Evolutionary conservation across 2,113 vertebrate genomes (phyloP).

Genomic region (Cottus gobio): DNA sequence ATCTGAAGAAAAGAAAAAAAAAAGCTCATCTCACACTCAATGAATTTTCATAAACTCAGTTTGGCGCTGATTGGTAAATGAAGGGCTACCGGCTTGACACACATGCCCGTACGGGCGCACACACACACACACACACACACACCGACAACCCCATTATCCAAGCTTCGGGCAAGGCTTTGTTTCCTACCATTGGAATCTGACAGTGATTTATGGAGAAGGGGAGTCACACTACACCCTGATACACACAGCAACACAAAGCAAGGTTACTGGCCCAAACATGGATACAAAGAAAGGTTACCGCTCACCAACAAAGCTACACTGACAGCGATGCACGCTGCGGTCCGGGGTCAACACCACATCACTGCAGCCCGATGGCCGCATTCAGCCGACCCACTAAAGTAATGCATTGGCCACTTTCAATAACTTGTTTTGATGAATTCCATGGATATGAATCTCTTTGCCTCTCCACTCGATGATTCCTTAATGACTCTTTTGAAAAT

Average conservation of each 20-base stretch:
- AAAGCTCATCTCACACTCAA: constrained; percentile 75
- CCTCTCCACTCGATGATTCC: constrained; percentile 48
- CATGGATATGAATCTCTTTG: constrained; percentile 60
- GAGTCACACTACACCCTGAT: constrained; percentile 77
- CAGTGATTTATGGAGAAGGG: constrained; percentile 81
- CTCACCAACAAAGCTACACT: constrained; percentile 70
- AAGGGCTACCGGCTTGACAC: constrained; percentile 60
- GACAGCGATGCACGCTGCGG: constrained; percentile 58
- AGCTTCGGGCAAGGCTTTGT: constrained; percentile 70
- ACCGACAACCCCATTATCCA: constrained; percentile 68
- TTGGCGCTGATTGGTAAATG: constrained; percentile 64
- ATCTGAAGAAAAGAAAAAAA: constrained; percentile 67
- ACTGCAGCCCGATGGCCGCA: constrained; percentile 47
- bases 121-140: constrained; percentile 33
- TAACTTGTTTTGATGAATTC: constrained; percentile 68
- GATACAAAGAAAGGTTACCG: constrained; percentile 75
- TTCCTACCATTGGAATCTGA: constrained; percentile 77
- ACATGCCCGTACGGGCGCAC: constrained; percentile 29
- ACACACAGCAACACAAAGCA: constrained; percentile 77
- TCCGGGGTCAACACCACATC: constrained; percentile 71
- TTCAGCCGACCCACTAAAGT: constrained; percentile 52
- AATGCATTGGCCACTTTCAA: constrained; percentile 55
- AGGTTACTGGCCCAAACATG: constrained; percentile 76
- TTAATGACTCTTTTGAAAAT: constrained; percentile 61
- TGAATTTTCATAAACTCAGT: constrained; percentile 80